Base-by-base conservation (phyloP, 2,888 invertebrate genomes). In the Philhelius pedissequus region DNA sequence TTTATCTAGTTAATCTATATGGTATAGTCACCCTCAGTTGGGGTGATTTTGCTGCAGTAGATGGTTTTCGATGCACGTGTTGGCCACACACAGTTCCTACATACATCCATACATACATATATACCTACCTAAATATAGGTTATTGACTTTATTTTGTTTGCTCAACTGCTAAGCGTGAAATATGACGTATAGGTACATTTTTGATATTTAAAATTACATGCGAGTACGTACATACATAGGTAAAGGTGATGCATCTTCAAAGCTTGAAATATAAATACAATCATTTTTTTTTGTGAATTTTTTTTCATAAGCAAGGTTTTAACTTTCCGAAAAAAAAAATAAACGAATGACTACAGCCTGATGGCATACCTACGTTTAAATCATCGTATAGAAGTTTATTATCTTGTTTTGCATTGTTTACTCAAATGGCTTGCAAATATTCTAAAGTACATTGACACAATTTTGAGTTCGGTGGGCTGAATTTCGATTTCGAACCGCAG, bases 1-100 rank as follows among this genome's bases (percentile, higher is more conserved):
- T 74, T 77, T 76, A 81, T 81, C 81, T 76, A 58, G 64, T 81
- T 71, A 76, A 81, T 81, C 81, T 76, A 76, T 70, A 48, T 70
- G 64, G 62, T 58, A 27, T 35, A 66, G 32, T 76, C 56, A 64
- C 75, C 66, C 43, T 54, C 18, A 30, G 38, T 40, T 69, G 43
- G 68, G 68, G 60, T 62, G 62, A 11, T 75, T 68, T 52, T 27
- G 18, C 45, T 70, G 20, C 43, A 25, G 25, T 25, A n/a, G 20
- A 35, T 56, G 60, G 32, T 60, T 62, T 30, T 40, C 27, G 35
- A 64, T 77, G 54, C 56, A 56, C 64, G 69, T 71, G 48, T 58
- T 58, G 32, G 66, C 64, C 64, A 64, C 64, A 48, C 22, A 64
- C 64, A 64, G 45, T 48, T 20, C 48, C 48, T 64, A n/a, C 20